Evolutionary conservation across 2,113 vertebrate species (phyloP), one percentile per base, ranked within the genome.

Genomic region (Xiphophorus hellerii): DNA sequence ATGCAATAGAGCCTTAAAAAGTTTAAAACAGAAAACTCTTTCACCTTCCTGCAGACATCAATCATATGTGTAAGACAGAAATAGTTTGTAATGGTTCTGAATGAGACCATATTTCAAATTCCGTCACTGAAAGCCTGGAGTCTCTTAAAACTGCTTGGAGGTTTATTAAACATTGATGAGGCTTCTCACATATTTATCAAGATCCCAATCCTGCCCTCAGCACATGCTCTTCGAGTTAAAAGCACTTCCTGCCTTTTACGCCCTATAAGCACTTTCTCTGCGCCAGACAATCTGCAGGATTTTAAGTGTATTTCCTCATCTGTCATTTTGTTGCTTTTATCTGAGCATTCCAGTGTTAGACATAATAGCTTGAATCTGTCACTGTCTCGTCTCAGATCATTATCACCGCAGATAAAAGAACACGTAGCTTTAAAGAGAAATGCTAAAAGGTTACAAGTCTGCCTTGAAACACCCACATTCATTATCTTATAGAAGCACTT

Each of bases 81-180:
- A 62, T 35, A 12, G 44, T 71, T 78, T 81, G 58, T 28, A 65
- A 51, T 64, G 20, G 25, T 74, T 74, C 71, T 71, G 76, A 1
- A 10, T 28, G 29, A 68, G 44, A 68, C 67, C 60, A 44, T 13
- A 35, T 71, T 73, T 39, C 12, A 80, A 73, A 73, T 84, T 72
- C 65, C 76, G 69, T 71, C 65, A 66, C 62, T 76, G 76, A 68
- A 84, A 75, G 75, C 74, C 68, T 2, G 33, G 75, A 85, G 60
- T 68, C 60, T 79, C 66, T 31, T 76, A 76, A 83, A 67, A 72
- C 74, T 77, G 77, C 82, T 42, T 42, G 25, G 74, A 73, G 69
- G 77, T 73, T 76, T 80, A 87, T 89, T 80, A 90, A 90, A 80
- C 73, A 89, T 87, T 86, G 62, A 90, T 84, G 83, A 20, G 69